phyloP scores from a whole-genome alignment of 2,113 vertebrate genomes.

The Protobothrops mucrosquamatus region DNA sequence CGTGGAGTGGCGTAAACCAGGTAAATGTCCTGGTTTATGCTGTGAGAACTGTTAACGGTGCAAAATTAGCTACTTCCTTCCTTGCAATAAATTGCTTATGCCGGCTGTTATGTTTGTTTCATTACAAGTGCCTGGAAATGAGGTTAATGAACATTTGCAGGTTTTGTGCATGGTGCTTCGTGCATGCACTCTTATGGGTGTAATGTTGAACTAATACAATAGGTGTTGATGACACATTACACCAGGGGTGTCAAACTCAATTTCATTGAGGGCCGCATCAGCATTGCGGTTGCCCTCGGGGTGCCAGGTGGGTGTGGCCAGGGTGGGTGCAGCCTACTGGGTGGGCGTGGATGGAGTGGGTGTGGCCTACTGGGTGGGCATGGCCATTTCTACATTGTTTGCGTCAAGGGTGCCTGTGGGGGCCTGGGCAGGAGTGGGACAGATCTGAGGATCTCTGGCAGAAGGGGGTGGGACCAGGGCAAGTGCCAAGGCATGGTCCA shows the following conservation, averaged over 20 bases:
- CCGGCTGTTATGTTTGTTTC: background rate
- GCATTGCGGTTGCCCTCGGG: no score
- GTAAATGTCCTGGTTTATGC: background rate
- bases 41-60: background rate
- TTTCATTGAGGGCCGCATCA: no score
- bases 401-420: no score
- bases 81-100: background rate
- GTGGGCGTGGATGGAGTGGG: no score
- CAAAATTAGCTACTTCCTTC: background rate
- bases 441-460: no score
- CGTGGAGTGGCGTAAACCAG: background rate
- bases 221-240: slow-evolving; percentile 40
- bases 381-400: no score
- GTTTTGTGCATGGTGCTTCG: background rate
- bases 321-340: no score
- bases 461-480: no score
- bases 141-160: background rate
- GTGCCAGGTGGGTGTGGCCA: no score
- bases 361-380: no score
- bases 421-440: no score
- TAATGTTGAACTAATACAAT: background rate
- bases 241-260: background rate
- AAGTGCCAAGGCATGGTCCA: no score
- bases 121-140: background rate
- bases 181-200: background rate